phyloP scores from a whole-genome alignment of 2,797 vertebrate species.

The Fratercula arctica region DNA sequence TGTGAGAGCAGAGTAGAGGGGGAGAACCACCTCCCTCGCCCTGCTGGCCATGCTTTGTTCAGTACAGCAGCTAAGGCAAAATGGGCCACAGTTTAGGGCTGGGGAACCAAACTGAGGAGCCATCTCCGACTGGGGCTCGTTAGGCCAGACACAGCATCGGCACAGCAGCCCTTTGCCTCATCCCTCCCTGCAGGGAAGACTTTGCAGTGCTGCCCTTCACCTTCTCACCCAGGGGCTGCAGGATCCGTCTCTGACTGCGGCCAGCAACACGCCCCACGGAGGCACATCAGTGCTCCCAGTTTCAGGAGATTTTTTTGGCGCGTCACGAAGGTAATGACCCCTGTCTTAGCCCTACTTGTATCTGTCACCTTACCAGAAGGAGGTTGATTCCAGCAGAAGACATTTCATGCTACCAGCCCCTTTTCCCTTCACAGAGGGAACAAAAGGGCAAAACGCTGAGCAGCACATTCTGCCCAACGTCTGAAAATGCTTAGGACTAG shows the following conservation, averaged over 20 bases:
- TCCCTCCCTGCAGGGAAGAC: neutral
- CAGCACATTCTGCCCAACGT: rapidly evolving
- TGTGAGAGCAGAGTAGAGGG: neutral
- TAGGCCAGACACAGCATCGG: neutral
- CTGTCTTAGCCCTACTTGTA: rapidly evolving
- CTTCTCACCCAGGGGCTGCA: neutral
- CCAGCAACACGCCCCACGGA: rapidly evolving
- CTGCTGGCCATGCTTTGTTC: neutral
- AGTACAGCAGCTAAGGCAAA: neutral
- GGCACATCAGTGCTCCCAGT: rapidly evolving
- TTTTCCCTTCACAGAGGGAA: neutral
- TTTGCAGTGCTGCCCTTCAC: neutral
- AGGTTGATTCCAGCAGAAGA: neutral
- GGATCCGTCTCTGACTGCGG: rapidly evolving
- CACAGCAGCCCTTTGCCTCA: neutral
- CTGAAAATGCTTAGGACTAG: too few relatives aligned
- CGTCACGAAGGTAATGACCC: rapidly evolving
- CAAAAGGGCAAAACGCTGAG: neutral
- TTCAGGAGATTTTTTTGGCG: neutral
- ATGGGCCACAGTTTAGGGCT: rapidly evolving
- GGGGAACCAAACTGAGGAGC: too few relatives aligned
- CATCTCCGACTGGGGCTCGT: rapidly evolving
- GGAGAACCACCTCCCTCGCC: neutral
- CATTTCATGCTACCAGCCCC: neutral
- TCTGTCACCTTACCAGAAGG: neutral